Evolutionary conservation across 1,140 invertebrate species (phyloP), one percentile per base, ranked within the genome.

Genomic region (Brachionus calyciflorus): DNA sequence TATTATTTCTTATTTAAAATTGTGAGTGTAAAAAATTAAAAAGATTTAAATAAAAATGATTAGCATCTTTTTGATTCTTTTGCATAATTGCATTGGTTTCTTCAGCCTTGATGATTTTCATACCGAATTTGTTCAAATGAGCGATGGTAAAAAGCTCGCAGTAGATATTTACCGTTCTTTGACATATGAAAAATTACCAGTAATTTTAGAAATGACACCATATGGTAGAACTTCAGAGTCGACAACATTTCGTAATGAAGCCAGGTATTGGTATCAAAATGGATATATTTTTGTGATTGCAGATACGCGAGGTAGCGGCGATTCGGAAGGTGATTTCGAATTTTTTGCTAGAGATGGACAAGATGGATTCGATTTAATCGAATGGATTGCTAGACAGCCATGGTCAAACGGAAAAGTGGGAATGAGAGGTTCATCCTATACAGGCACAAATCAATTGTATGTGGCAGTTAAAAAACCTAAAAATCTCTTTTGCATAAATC

Each of bases 331-430:
- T 57, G 26, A 40, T 7, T 51, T 53, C 21, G 33, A 41, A 40
- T 53, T 53, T 75, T 51, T 75, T 33, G 26, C 33, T 2, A 2
- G 44, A 1, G 69, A 75, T 30, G 69, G 69, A 24, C 9, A 53
- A 51, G 69, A 75, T 26, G 51, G 69, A 7, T 75, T 53, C 19
- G 69, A 75, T 33, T 40, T 75, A 14, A 75, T 75, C 14, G 48
- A 75, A 41, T 75, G 69, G 69, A 28, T 75, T 1, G n/a, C 24
- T 3, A 49, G 21, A 7, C 49, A 51, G 12, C 49, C 49, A 19
- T 51, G 49, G 49, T 51, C 49, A 12, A 51, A 51, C 12, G 49
- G 49, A 51, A 51, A 51, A 51, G 24, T 51, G 3, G 49, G 49
- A 19, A 51, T 51, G 49, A 51, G 49, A 33, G 69, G 69, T n/a